phyloP scores from a whole-genome alignment of 2,113 vertebrate species.

The Bubo scandiacus region DNA sequence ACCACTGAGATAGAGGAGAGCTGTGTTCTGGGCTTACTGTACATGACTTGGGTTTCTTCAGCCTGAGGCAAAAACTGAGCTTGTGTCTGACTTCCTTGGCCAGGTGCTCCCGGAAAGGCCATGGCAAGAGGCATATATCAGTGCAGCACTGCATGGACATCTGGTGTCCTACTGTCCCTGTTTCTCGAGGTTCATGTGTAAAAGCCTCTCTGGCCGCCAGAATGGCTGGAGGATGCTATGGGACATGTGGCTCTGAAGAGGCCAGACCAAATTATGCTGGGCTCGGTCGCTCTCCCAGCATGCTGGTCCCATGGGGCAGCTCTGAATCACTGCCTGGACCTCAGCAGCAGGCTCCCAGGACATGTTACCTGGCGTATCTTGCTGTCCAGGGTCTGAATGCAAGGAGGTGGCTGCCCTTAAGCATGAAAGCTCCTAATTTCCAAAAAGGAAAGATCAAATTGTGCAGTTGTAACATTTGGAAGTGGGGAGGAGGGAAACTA shows the following conservation, averaged over 20 bases:
- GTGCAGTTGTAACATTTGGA: background rate
- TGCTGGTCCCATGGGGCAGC: background rate
- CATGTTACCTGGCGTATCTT: background rate
- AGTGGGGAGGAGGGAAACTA: background rate
- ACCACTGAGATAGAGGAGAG: background rate
- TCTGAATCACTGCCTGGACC: background rate
- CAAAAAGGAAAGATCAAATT: background rate
- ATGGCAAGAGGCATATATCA: background rate
- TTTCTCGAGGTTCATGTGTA: background rate
- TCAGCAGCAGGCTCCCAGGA: accelerated
- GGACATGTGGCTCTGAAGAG: background rate
- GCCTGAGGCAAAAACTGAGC: background rate
- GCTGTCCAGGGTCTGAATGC: background rate
- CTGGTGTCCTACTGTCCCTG: background rate
- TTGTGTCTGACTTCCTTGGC: background rate
- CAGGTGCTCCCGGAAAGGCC: background rate
- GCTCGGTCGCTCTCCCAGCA: background rate
- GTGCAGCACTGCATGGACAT: background rate
- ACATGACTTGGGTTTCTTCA: background rate
- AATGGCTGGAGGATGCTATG: background rate
- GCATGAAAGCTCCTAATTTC: background rate
- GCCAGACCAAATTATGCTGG: background rate
- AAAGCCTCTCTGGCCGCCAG: background rate
- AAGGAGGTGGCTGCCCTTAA: background rate
- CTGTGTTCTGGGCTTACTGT: background rate